Evolutionary conservation across 2,797 vertebrate genomes (phyloP), one percentile per base, ranked within the genome.

Genomic region (Pteronotus mesoamericanus): DNA sequence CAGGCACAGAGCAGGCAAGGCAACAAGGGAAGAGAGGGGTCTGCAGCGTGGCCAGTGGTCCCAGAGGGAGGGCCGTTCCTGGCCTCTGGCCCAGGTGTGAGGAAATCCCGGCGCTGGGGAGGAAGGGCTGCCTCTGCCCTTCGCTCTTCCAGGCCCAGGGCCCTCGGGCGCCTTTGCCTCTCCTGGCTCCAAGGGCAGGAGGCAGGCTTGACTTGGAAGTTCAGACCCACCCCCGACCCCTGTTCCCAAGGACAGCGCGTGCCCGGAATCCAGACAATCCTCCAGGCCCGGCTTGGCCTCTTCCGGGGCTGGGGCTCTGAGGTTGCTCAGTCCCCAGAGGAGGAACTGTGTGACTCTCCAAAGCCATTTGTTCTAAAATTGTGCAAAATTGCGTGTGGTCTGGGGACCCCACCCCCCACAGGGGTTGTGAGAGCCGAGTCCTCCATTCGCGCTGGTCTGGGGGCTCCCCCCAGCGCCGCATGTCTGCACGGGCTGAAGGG

Each of bases 11-110:
- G 69, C 82, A 68, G 59, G 19, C 24, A 12, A 32, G 32, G 7
- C 7, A 14, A 57, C 46, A 5, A 39, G 37, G 24, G 37, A 26
- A 7, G 48, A 48, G 21, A 9, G 22, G 51, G 44, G 18, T 46
- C 37, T 26, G 22, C 24, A 16, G 0, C 19, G 11, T 6, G 37
- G 26, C 16, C 9, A 3, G 2, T 0, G 16, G 12, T 10, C 42
- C 42, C 29, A 1, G 4, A 21, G 44, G 26, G 18, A 10, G 46
- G 3, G 7, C 21, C 0, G 5, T 3, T 48, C 18, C 42, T 4
- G 22, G 42, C 51, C 44, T 55, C 77, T 0, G 0, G 57, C 44
- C n/a, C 61, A 53, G 53, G 48, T 51, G 5, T 0, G 34, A 55
- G 48, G 44, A n/a, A 37, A 14, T 12, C 6, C 66, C 14, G 21